phyloP scores from a whole-genome alignment of 2,888 invertebrate species.

The Aspidiotus rigidus region DNA sequence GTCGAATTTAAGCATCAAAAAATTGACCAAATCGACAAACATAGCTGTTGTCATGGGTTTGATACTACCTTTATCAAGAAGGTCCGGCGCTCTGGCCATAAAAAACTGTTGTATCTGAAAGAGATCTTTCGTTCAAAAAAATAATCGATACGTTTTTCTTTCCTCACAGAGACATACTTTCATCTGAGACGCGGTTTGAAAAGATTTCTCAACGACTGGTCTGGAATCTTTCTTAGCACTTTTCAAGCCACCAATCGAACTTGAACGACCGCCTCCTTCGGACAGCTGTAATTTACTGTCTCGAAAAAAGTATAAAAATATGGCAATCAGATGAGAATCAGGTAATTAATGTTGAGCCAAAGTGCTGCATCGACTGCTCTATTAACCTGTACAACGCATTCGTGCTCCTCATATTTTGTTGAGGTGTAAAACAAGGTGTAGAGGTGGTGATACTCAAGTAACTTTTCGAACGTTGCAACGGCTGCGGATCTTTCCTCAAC shows the following conservation, averaged over 20 bases:
- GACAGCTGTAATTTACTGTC: constrained; percentile 8
- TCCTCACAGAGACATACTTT: constrained; percentile 26
- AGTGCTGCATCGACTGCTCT: background rate
- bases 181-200: constrained; percentile 30
- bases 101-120: constrained; percentile 21
- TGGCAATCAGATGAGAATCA: background rate
- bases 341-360: background rate
- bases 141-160: background rate
- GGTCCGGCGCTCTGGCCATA: background rate
- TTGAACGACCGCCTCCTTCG: constrained; percentile 29
- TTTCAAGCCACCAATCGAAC: constrained; percentile 34
- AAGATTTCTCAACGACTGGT: constrained; percentile 35
- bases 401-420: constrained; percentile 9
- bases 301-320: background rate
- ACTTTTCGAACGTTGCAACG: constrained; percentile 22
- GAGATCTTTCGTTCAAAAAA: background rate
- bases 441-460: constrained; percentile 10
- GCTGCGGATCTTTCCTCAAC: constrained; percentile 11
- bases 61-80: constrained; percentile 34
- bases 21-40: constrained; percentile 35
- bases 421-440: constrained; percentile 19
- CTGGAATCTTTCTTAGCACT: constrained; percentile 35
- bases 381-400: constrained; percentile 12
- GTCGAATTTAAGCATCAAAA: constrained; percentile 31
- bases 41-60: constrained; percentile 35